phyloP scores from a whole-genome alignment of 2,113 vertebrate species.

The Cnemophilus loriae region DNA sequence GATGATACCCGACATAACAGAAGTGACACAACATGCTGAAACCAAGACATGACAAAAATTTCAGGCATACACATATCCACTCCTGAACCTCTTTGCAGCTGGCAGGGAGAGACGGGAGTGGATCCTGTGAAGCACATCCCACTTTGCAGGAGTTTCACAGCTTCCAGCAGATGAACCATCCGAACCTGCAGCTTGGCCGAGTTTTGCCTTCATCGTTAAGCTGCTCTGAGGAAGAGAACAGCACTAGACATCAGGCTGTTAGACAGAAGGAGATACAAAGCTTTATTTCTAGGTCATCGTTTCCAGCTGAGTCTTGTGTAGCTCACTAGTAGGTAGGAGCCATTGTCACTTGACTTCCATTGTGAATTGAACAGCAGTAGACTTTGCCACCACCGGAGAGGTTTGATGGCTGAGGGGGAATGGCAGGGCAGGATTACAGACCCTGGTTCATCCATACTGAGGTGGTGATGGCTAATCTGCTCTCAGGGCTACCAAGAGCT shows the following conservation, averaged over 20 bases:
- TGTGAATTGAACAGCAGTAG: neutral
- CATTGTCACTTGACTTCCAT: neutral
- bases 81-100: neutral
- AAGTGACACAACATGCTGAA: neutral
- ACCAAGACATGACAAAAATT: neutral
- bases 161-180: neutral
- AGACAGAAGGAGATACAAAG: neutral
- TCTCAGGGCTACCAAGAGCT: neutral
- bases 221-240: neutral
- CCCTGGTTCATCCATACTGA: neutral
- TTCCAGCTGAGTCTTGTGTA: neutral
- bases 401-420: neutral
- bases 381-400: neutral
- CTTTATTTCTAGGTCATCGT: neutral
- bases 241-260: neutral
- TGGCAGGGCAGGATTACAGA: neutral
- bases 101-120: neutral
- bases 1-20: neutral
- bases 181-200: accelerated
- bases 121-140: neutral
- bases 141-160: neutral
- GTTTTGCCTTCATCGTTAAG: neutral
- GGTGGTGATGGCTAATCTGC: neutral
- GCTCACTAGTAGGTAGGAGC: neutral
- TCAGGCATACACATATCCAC: neutral